Percentiles rank a stretch among this genome's conserved stretches.
Evolutionary conservation across 2,113 vertebrate genomes (phyloP).

Genomic region (Calidris pygmaea): DNA sequence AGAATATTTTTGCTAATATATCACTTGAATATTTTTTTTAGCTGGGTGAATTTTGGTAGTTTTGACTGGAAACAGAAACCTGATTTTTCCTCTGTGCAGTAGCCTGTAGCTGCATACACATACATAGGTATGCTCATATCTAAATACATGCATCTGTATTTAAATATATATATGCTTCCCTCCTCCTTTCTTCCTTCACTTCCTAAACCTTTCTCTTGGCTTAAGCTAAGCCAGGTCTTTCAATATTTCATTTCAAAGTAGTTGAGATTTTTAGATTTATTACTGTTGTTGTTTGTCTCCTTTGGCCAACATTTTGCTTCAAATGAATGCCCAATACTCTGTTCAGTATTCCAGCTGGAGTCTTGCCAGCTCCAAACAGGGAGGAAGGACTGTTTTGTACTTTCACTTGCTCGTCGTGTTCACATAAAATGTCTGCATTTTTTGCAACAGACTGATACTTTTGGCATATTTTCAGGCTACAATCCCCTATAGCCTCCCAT

Average conservation of each 20-base stretch:
- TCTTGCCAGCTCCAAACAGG: background rate
- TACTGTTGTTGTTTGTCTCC: background rate
- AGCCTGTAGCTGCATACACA: background rate
- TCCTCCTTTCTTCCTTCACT: background rate
- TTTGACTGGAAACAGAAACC: background rate
- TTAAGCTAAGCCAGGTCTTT: background rate
- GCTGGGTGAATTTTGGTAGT: background rate
- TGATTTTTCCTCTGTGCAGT: background rate
- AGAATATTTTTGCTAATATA: background rate
- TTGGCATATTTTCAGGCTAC: background rate
- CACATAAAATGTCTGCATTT: background rate
- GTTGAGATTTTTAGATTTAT: background rate
- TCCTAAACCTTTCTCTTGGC: background rate
- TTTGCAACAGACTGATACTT: background rate
- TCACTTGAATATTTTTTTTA: background rate
- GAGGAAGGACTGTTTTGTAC: background rate
- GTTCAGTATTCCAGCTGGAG: background rate
- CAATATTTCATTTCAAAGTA: background rate
- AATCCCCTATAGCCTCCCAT: background rate
- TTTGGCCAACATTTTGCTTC: background rate
- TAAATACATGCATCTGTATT: background rate
- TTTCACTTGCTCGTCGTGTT: background rate
- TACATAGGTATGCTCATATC: background rate
- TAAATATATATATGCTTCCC: background rate
- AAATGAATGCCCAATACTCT: background rate